A percentile compares a stretch with the other conserved stretches of the same genome.
These are phyloP conservation scores for Cacoxenus indagator DNA, from an alignment of 2,888 invertebrate species.

Conservation along the genomic window DNA sequence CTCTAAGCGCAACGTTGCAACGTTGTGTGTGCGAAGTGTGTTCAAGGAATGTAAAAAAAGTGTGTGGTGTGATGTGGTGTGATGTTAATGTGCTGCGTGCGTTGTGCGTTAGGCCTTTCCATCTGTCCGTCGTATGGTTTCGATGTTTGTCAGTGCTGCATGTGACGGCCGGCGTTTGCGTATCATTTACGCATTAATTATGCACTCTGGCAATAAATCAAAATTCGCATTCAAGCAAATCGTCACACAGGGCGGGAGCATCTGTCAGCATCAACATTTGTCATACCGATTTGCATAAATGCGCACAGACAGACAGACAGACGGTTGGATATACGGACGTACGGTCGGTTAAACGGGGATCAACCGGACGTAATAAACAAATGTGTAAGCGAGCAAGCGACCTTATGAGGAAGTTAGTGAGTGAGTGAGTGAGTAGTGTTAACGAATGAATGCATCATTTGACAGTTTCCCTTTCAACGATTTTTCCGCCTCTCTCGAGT, in stretches of 20 bases:
- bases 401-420: no score
- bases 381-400: no score
- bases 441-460: no score
- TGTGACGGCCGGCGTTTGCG: constrained; percentile 5
- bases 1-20: no score
- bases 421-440: no score
- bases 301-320: background rate
- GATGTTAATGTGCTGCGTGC: no score
- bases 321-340: constrained; percentile 43
- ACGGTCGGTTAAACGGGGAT: constrained; percentile 5
- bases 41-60: no score
- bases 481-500: no score
- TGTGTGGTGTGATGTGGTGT: no score
- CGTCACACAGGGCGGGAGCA: background rate
- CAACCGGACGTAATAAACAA: no score
- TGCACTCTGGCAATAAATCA: constrained; percentile 57
- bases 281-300: constrained; percentile 36
- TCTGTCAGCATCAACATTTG: constrained; percentile 59
- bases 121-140: background rate
- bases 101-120: background rate
- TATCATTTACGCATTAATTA: constrained; percentile 60
- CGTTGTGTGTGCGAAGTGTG: no score
- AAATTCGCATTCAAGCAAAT: constrained; percentile 34
- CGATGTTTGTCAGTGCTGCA: background rate
- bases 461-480: no score